Evolutionary conservation across 2,888 invertebrate species (phyloP), one percentile per base, ranked within the genome.

Genomic region (Agrochola lota): DNA sequence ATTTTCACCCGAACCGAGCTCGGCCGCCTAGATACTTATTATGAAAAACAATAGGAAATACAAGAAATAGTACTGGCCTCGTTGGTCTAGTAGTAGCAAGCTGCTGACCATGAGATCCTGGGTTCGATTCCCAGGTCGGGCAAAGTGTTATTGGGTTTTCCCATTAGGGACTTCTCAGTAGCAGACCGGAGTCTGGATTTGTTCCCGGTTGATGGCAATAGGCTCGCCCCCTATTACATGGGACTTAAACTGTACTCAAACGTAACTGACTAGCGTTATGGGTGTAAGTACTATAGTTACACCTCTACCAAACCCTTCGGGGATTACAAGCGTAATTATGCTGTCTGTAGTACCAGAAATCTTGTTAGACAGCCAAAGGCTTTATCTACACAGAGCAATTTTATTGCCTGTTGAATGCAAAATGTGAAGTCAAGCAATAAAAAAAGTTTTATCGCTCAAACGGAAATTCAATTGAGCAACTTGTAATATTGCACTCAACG

Each of bases 381-480:
- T 74, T 57, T 30, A 43, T 57, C n/a, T n/a, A 74, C 12, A 73
- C n/a, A 0, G 3, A 46, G 9, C 30, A n/a, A 20, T 46, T 46
- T 74, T 59, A 74, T 75, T 59, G 17, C 26, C 30, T 43, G 75
- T 77, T 52, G 52, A 75, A n/a, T 43, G 12, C 35, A 35, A 5
- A 23, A 17, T 60, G 60, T 26, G 26, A 49, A 26, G 35, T 2
- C 5, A 23, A 8, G 40, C 49, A 23, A 9, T 77, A 26, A 77
- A 17, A 74, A 74, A 35, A 23, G 23, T 40, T 60, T 74, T 40
- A 59, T 74, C 59, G 46, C 46, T 59, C 52, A 52, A 52, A 52
- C 52, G 20, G 7, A 20, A 52, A 52, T 46, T 0, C 23, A 23
- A 52, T 76, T 62, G 77, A n/a, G 77, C 40, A 43, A 63, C 30